phyloP scores from a whole-genome alignment of 2,888 invertebrate species.

The Boloria euphrosyne region DNA sequence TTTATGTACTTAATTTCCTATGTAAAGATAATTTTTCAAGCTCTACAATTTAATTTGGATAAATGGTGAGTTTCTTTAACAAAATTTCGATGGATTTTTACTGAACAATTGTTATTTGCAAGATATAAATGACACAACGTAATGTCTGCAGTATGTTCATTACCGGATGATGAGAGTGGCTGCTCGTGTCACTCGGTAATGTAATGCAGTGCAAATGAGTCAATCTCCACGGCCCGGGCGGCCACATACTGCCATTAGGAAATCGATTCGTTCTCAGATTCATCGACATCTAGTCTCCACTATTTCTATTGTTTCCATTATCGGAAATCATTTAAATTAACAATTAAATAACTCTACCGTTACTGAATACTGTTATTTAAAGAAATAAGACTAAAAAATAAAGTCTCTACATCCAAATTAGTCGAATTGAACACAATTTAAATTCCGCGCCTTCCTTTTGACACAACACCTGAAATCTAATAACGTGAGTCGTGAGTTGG shows the following conservation, averaged over 20 bases:
- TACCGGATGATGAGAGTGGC: slow-evolving; percentile 78
- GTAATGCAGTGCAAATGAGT: slow-evolving; percentile 83
- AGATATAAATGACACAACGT: slow-evolving; percentile 33
- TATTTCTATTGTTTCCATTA: slow-evolving; percentile 54
- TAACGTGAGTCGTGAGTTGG: slow-evolving; percentile 67
- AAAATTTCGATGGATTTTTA: neutral
- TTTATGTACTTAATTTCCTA: too few relatives aligned
- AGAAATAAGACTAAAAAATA: slow-evolving; percentile 19
- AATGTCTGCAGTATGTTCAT: slow-evolving; percentile 62
- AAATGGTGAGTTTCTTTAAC: neutral
- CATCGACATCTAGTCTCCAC: slow-evolving; percentile 48
- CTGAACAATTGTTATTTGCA: slow-evolving; percentile 13
- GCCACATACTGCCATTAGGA: slow-evolving; percentile 74
- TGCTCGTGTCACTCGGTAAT: slow-evolving; percentile 77
- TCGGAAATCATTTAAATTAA: slow-evolving; percentile 52
- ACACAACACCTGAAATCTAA: slow-evolving; percentile 62
- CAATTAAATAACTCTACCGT: slow-evolving; percentile 42
- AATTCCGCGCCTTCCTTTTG: slow-evolving; percentile 41
- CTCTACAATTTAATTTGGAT: too few relatives aligned
- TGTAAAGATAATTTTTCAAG: too few relatives aligned
- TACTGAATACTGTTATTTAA: slow-evolving; percentile 13
- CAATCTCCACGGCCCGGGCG: slow-evolving; percentile 76
- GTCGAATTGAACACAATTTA: slow-evolving; percentile 32
- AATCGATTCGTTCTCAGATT: slow-evolving; percentile 71
- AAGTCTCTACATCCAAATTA: slow-evolving; percentile 22